Evolutionary conservation across 2,888 invertebrate genomes (phyloP), one percentile per base, ranked within the genome.

Genomic region (Altica lythri): DNA sequence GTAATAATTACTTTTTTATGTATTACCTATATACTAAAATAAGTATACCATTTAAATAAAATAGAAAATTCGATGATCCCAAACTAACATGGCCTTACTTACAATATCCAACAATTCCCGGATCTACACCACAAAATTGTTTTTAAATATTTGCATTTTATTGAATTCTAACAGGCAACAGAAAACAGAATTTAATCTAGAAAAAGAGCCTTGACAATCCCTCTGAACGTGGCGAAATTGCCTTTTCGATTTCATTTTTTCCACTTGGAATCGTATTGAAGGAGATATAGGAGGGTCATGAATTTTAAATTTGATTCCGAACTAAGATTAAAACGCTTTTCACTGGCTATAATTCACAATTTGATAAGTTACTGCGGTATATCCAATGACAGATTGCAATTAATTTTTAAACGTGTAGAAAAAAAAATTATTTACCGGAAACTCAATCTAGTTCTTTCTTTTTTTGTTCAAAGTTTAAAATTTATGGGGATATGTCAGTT

Each of bases 241-340:
- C 30, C 12, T 30, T 30, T 30, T 30, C 27, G 9, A 27, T 27
- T 27, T 27, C 9, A 27, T 27, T 27, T 27, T 27, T 30, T 12
- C 30, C 30, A 30, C 30, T 16, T n/a, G 16, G 19, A 19, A 34
- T 34, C 22, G 32, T 19, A 22, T 22, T 34, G 34, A 34, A 19
- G 22, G 22, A 34, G 34, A 14, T 19, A 34, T 34, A 18, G 22
- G 30, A 34, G 22, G 34, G 22, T 45, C 34, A 34, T 45, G 34
- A 32, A 45, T 45, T 45, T 34, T 34, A 34, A 45, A 34, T 45
- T 25, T 45, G 19, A 45, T 32, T 10, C 32, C 18, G 30, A 30
- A 44, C 18, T 45, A 22, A 22, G 45, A 45, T 45, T 45, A 45
- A 45, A 45, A 45, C 19, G 19, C 22, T 34, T 45, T 34, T 34